Base-by-base conservation (phyloP, 2,888 invertebrate species). In the Acrocyrtus sp. region DNA sequence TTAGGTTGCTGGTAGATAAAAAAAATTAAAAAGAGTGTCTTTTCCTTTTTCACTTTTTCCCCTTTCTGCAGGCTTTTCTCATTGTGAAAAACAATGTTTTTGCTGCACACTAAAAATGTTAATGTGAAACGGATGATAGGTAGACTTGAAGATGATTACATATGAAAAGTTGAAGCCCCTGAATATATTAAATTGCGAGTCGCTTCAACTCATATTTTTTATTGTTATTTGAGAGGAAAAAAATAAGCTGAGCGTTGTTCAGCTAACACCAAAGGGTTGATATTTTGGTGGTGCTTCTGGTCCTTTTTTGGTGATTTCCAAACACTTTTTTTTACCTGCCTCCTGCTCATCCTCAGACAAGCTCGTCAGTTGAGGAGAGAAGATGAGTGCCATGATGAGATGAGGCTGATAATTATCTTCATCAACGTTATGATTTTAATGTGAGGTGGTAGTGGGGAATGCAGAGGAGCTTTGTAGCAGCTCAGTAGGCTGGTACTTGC, bases 351-450 rank as follows among this genome's bases (percentile, higher is more conserved):
- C n/a, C n/a, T n/a, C n/a, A n/a, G n/a, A n/a, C n/a, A n/a, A n/a
- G n/a, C n/a, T n/a, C n/a, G n/a, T n/a, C n/a, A n/a, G n/a, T n/a
- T n/a, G 66, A 58, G 53, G 51, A 34, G 47, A 66, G 65, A 63
- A 57, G 72, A 65, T 72, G 58, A 72, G 72, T 72, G 66, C 72
- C 66, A 66, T 56, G 72, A 72, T 72, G 72, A 67, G 66, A 53
- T 67, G 66, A 66, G 48, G 72, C 58, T 56, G 72, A 65, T 72
- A 65, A 72, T 72, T 65, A 72, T 72, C 66, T 66, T 61, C 61
- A 72, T 72, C 72, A 72, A 67, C 66, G 29, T 66, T 72, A 72
- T 72, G 54, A 72, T 72, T 72, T 66, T 61, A 72, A 72, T 67
- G 63, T 54, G 45, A 45, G 22, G 53, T 26, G 66, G 72, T 26